Percentiles rank a stretch among this genome's conserved stretches.
phyloP scores from a whole-genome alignment of 2,888 invertebrate species.

The Phoenoteleia sp. region DNA sequence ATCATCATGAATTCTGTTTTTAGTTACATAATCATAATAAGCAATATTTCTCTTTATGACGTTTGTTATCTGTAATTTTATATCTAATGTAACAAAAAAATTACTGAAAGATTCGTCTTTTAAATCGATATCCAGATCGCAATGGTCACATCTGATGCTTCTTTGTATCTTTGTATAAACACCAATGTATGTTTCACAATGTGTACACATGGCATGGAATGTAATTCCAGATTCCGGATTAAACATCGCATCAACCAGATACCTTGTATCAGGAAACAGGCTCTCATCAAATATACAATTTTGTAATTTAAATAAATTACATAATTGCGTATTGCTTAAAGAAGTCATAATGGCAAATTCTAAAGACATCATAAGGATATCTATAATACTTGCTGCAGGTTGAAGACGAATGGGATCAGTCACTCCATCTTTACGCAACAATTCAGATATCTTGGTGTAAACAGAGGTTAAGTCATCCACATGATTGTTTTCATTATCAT shows the following conservation, averaged over 20 bases:
- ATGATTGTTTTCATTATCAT: too few relatives aligned
- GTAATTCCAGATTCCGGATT: not conserved
- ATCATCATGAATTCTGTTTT: not conserved
- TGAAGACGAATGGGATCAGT: not conserved
- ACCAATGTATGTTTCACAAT: not conserved
- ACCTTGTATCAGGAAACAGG: not conserved
- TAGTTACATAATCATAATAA: not conserved
- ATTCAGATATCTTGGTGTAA: too few relatives aligned
- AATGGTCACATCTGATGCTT: not conserved
- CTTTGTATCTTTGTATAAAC: not conserved
- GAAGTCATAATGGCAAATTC: not conserved
- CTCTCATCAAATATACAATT: not conserved
- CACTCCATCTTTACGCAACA: not conserved
- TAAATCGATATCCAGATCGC: not conserved
- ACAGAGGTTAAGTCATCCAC: too few relatives aligned
- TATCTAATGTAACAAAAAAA: not conserved
- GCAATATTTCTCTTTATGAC: not conserved
- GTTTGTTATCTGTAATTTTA: not conserved
- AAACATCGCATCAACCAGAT: not conserved
- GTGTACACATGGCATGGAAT: not conserved
- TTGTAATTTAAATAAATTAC: not conserved
- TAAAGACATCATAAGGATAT: not conserved
- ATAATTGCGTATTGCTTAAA: not conserved
- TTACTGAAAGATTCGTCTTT: not conserved
- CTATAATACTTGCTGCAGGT: not conserved